These are phyloP conservation scores for Sitobion miscanthi DNA, from an alignment of 1,140 invertebrate genomes.

Conservation along the genomic window DNA sequence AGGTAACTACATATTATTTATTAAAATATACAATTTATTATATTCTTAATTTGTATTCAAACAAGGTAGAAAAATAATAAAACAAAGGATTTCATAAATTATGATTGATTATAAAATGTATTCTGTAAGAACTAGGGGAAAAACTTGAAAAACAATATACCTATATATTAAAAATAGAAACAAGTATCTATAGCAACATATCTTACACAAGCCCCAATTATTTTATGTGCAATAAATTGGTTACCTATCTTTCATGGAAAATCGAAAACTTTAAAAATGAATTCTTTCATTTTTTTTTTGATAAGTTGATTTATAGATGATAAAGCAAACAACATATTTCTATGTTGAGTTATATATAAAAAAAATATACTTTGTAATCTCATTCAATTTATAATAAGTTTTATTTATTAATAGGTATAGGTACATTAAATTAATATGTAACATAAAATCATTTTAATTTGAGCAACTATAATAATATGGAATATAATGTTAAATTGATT, in stretches of 20 bases:
- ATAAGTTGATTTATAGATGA: background rate
- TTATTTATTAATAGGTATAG: background rate
- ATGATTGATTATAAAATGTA: background rate
- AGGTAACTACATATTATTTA: background rate
- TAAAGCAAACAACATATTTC: background rate
- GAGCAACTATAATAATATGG: background rate
- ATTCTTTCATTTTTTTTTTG: background rate
- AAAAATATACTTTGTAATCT: background rate
- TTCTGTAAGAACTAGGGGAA: background rate
- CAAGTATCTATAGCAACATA: conserved; percentile 14
- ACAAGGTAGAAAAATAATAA: background rate
- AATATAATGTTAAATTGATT: background rate
- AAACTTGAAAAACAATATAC: background rate
- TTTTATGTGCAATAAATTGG: background rate
- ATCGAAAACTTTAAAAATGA: background rate
- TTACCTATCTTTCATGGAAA: background rate
- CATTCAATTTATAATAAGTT: background rate
- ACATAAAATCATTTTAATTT: background rate
- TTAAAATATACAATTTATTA: background rate
- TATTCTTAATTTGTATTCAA: background rate
- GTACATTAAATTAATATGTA: background rate
- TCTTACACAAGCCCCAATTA: background rate
- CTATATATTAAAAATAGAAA: background rate
- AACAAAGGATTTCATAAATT: background rate
- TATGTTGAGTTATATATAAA: background rate